A percentile compares a stretch with the other conserved stretches of the same genome.
phyloP scores from a whole-genome alignment of 2,888 invertebrate species.

The Perdita meconis region DNA sequence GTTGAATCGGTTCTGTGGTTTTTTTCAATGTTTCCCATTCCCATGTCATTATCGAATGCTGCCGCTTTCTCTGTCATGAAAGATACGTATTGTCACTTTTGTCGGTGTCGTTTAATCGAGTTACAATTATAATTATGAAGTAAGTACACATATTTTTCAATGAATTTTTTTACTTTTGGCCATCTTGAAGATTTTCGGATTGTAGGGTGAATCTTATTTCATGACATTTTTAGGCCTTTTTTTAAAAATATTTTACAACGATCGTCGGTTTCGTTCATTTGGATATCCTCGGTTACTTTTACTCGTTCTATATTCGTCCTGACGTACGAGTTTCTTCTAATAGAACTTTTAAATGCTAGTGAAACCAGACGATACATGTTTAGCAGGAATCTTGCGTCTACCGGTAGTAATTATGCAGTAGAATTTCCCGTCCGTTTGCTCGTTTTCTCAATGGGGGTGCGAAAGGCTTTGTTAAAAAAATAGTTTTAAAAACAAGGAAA shows the following conservation, averaged over 20 bases:
- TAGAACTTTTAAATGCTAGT: conserved; percentile 39
- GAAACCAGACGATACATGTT: neutral
- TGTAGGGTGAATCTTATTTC: neutral
- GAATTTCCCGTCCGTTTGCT: neutral
- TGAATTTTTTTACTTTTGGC: conserved; percentile 44
- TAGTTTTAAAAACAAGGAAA: neutral
- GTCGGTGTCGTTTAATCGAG: neutral
- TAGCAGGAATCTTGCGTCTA: neutral
- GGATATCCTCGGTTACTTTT: conserved; percentile 46
- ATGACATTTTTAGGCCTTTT: neutral
- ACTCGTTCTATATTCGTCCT: conserved; percentile 43
- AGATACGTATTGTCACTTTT: too few relatives aligned
- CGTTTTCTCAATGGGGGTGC: too few relatives aligned
- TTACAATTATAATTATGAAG: neutral
- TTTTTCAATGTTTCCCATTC: neutral
- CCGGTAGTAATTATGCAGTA: neutral
- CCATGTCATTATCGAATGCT: too few relatives aligned
- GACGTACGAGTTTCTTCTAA: conserved; percentile 44
- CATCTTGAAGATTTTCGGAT: conserved; percentile 50
- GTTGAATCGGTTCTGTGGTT: conserved; percentile 2
- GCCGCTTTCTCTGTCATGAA: too few relatives aligned
- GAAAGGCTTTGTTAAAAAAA: too few relatives aligned
- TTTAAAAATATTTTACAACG: conserved; percentile 2
- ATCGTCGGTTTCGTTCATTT: conserved; percentile 16
- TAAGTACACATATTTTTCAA: conserved; percentile 9